A percentile compares a stretch with the other conserved stretches of the same genome.
Conservation (phyloP, 2,113 vertebrate genomes). For the Candoia aspera region DNA sequence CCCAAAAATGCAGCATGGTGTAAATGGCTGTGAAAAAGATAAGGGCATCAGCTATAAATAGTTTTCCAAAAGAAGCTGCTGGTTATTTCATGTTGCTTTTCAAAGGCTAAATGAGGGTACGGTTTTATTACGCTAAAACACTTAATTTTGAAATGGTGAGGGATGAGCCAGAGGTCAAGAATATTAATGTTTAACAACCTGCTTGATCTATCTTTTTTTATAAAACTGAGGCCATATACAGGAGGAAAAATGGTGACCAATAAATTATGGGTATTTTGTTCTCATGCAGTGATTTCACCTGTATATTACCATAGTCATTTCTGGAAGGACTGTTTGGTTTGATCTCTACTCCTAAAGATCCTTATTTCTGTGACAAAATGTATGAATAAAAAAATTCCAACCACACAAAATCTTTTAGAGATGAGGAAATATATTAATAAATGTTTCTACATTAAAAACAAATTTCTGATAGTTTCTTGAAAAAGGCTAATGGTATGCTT, state of each 20-base stretch:
- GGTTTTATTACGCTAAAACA: conserved; percentile 22
- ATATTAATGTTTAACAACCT: not conserved
- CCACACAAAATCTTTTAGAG: not conserved
- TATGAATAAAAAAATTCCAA: not conserved
- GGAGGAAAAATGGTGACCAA: not conserved
- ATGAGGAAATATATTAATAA: not conserved
- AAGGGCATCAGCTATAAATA: conserved; percentile 46
- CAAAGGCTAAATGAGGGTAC: conserved; percentile 11
- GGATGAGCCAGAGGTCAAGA: conserved; percentile 15
- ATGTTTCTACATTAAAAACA: not conserved
- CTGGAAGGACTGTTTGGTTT: not conserved
- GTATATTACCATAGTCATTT: not conserved
- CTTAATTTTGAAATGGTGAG: not conserved
- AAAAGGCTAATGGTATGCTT: not conserved
- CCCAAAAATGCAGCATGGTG: conserved; percentile 19
- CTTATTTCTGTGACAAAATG: not conserved
- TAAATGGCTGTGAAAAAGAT: conserved; percentile 53
- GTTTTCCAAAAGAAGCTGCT: conserved; percentile 26
- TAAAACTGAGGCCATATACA: conserved; percentile 22
- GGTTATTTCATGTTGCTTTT: conserved; percentile 1
- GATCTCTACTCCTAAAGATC: not conserved
- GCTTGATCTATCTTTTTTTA: not conserved
- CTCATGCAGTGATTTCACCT: not conserved
- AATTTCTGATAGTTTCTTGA: not conserved
- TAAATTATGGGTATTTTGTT: not conserved